Base-by-base conservation (phyloP, 1,140 invertebrate species). In the Chymomyza costata region DNA sequence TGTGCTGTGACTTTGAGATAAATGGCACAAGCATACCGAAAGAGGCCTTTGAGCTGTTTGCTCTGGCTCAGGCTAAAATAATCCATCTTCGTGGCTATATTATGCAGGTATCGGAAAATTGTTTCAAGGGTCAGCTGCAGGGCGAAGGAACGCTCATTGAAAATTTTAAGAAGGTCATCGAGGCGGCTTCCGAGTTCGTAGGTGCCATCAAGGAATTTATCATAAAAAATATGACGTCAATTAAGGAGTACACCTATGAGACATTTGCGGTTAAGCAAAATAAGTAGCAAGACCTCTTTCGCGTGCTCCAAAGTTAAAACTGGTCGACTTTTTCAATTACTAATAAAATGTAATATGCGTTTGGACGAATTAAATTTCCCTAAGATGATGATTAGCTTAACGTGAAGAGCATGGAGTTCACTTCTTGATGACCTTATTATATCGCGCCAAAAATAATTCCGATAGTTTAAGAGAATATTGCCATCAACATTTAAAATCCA, bases 91-190 rank as follows among this genome's bases (percentile, higher is more conserved):
- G 67, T 6, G 73, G 73, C 1, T 80, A 58, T 16, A 80, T 78
- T 5, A 35, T 1, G 1, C 48, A 47, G 18, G 43, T 58, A 1
- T 6, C 21, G 0, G 74, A 67, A 0, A 59, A 65, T 1, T 3
- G 6, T 8, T 78, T 39, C 25, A 59, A 48, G 46, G 73, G 73
- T 0, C 28, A 38, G 13, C 31, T 80, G 13, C 46, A 78, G 59
- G 73, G 73, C 6, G 63, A 80, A 41, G 58, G 52, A 11, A 38
- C 54, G 13, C 38, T 78, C 19, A 80, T 78, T 5, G 73, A 78
- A 19, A 28, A 44, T 8, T 78, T 80, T n/a, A 41, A 73, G 30
- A 31, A 65, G n/a, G 10, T 80, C 0, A 37, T 78, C 3, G 7
- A 38, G 14, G 28, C 51, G 5, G 73, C 73, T 5, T 38, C 15